A percentile compares a stretch with the other conserved stretches of the same genome.
Evolutionary conservation across 1,140 invertebrate species (phyloP).

Genomic region (Macrobrachium rosenbergii): DNA sequence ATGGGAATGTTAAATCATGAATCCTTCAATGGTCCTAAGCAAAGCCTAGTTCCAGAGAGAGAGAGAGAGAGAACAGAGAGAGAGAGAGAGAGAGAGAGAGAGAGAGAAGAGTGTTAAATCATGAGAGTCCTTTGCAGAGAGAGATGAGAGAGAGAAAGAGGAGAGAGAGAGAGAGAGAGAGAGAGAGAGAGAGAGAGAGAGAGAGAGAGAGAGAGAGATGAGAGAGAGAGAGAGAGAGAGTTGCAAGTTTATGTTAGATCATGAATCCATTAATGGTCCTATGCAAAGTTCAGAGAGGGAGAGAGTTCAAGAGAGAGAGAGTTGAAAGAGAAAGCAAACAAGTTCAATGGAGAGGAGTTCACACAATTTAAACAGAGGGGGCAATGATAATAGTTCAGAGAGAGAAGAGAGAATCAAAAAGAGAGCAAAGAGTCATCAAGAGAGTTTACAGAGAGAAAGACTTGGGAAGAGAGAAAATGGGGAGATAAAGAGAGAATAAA

Average conservation of each 20-base stretch:
- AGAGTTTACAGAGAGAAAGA: too few species aligned
- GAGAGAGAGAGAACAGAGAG: conserved; percentile 10
- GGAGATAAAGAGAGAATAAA: too few species aligned
- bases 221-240: neutral
- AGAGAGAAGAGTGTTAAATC: neutral
- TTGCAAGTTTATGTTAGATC: neutral
- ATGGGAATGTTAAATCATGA: conserved; percentile 13
- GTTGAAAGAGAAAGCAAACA: neutral
- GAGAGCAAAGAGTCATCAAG: too few species aligned
- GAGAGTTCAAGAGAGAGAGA: neutral
- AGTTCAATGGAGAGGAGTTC: too few species aligned
- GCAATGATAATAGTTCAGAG: too few species aligned
- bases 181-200: neutral
- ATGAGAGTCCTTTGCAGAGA: neutral
- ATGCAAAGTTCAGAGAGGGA: too few species aligned
- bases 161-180: neutral
- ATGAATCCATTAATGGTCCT: too few species aligned
- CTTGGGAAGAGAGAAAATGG: too few species aligned
- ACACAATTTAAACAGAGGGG: too few species aligned
- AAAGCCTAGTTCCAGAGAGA: neutral
- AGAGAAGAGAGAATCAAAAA: too few species aligned
- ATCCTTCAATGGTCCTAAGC: too few species aligned
- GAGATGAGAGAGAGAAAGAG: neutral
- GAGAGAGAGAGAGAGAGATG: neutral
- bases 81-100: neutral